These are phyloP conservation scores for Chlorodrepanis virens DNA, from an alignment of 2,113 vertebrate genomes.

Conservation along the genomic window DNA sequence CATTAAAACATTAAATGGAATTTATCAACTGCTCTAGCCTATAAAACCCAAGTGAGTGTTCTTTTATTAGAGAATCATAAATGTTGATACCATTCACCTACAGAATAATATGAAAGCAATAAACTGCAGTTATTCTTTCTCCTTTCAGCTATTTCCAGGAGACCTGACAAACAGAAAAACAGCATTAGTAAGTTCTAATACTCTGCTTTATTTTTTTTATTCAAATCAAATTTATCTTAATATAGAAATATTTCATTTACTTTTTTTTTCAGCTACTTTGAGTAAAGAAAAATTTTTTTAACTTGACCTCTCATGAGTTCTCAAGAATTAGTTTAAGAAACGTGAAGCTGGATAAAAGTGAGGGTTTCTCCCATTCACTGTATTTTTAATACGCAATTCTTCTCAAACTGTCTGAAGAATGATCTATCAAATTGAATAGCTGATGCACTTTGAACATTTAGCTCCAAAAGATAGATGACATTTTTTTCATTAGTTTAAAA, in stretches of 20 bases:
- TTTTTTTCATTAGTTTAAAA: conserved; percentile 79
- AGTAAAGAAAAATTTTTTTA: neutral
- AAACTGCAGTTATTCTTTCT: neutral
- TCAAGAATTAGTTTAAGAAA: conserved; percentile 62
- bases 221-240: neutral
- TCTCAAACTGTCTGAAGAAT: conserved; percentile 62
- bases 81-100: neutral
- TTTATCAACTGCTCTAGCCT: neutral
- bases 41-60: neutral
- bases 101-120: neutral
- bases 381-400: conserved; percentile 66
- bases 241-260: neutral
- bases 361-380: conserved; percentile 24
- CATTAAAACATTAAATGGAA: neutral
- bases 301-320: conserved; percentile 15
- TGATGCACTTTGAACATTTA: conserved; percentile 71
- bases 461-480: conserved; percentile 71
- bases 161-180: neutral
- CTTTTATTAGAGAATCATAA: neutral
- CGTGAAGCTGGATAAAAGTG: conserved; percentile 30
- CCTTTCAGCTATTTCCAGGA: neutral
- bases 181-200: neutral
- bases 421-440: conserved; percentile 67
- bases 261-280: neutral
- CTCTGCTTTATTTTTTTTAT: neutral